phyloP scores from a whole-genome alignment of 2,888 invertebrate species.

The Homarus gammarus region DNA sequence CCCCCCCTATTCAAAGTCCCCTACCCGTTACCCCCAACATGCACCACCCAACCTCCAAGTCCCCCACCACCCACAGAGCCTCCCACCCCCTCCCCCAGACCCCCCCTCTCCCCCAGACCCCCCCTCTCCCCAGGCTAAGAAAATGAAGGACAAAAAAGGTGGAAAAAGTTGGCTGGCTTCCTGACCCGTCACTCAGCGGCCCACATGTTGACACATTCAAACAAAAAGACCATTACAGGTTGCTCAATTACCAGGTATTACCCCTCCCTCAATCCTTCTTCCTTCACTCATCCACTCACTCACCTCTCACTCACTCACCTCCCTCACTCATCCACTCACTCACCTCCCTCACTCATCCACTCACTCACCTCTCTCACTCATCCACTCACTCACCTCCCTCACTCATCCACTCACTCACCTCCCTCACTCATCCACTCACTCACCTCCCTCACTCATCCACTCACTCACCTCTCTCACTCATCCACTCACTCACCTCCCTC shows the following conservation, averaged over 20 bases:
- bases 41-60: not conserved
- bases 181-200: slow-evolving; percentile 36
- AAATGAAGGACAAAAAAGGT: not conserved
- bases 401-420: not conserved
- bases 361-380: not conserved
- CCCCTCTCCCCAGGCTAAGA: not conserved
- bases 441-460: too few relatives aligned
- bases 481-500: too few relatives aligned
- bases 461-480: too few relatives aligned
- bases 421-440: not conserved
- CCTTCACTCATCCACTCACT: not conserved
- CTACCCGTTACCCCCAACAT: not conserved
- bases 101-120: not conserved
- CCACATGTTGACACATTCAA: slow-evolving; percentile 32
- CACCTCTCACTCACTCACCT: not conserved
- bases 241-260: slow-evolving; percentile 16
- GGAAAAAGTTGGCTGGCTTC: slow-evolving; percentile 19
- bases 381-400: too few relatives aligned
- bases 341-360: not conserved
- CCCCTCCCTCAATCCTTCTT: not conserved
- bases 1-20: not conserved
- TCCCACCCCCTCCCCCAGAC: not conserved
- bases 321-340: not conserved
- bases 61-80: not conserved
- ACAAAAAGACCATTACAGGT: slow-evolving; percentile 34